phyloP scores from a whole-genome alignment of 2,797 vertebrate genomes.

The Psittacula echo region DNA sequence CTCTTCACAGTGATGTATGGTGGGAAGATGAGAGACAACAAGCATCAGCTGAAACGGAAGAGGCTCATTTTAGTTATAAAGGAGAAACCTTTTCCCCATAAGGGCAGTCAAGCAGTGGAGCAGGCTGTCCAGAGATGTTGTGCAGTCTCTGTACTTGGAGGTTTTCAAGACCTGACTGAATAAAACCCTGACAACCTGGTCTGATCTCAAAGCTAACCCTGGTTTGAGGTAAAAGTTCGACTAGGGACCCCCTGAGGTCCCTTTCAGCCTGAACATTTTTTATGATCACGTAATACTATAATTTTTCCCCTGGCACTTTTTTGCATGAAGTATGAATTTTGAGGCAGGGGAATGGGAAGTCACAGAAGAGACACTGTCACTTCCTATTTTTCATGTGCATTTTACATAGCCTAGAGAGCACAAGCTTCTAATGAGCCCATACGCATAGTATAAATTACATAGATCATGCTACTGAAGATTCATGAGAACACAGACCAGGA shows the following conservation, averaged over 20 bases:
- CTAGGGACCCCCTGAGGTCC: background rate
- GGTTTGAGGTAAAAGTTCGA: background rate
- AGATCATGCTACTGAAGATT: background rate
- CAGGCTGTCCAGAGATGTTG: background rate
- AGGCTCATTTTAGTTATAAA: background rate
- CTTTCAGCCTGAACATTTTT: background rate
- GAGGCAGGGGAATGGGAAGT: background rate
- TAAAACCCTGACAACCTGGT: background rate
- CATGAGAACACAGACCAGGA: background rate
- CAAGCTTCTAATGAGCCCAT: background rate
- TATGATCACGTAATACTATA: background rate
- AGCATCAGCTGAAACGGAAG: background rate
- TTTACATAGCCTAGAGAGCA: background rate
- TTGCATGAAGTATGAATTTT: background rate
- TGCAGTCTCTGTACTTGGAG: background rate
- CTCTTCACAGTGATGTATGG: background rate
- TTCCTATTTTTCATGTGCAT: background rate
- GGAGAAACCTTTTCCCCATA: background rate
- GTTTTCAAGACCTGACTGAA: background rate
- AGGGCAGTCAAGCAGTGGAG: background rate
- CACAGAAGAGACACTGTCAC: background rate
- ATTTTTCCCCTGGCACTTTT: background rate
- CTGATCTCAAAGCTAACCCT: background rate
- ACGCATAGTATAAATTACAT: background rate
- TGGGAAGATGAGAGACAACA: background rate